phyloP scores from a whole-genome alignment of 2,888 invertebrate genomes.

The Mantis religiosa region DNA sequence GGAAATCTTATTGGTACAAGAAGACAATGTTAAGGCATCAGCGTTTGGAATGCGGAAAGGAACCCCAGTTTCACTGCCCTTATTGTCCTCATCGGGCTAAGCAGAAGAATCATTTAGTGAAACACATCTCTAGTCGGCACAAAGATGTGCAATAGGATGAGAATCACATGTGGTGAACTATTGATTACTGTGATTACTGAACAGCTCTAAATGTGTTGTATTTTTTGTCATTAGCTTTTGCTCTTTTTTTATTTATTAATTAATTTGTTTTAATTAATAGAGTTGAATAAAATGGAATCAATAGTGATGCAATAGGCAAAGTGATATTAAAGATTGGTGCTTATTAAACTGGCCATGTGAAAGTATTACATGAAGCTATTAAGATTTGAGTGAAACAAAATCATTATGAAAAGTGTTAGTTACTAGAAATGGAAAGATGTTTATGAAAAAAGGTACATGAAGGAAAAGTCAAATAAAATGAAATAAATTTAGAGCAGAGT shows the following conservation, averaged over 20 bases:
- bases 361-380: neutral
- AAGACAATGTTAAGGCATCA: slow-evolving; percentile 41
- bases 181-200: no score
- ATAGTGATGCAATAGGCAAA: neutral
- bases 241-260: neutral
- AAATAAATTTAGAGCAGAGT: no score
- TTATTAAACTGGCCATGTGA: neutral
- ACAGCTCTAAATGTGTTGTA: neutral
- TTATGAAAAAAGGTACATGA: no score
- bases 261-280: neutral
- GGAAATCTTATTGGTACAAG: slow-evolving; percentile 38
- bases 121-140: slow-evolving; percentile 15
- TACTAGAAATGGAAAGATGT: no score
- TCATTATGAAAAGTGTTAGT: no score
- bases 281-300: neutral
- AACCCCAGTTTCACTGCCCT: slow-evolving; percentile 44
- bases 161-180: neutral
- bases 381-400: neutral
- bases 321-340: neutral
- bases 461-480: no score
- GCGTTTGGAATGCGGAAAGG: slow-evolving; percentile 43
- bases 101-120: slow-evolving; percentile 33
- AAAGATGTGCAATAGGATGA: neutral
- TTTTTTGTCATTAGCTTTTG: neutral
- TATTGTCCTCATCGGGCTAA: slow-evolving; percentile 39